phyloP scores from a whole-genome alignment of 2,888 invertebrate species.

The Heliconius ismenius region DNA sequence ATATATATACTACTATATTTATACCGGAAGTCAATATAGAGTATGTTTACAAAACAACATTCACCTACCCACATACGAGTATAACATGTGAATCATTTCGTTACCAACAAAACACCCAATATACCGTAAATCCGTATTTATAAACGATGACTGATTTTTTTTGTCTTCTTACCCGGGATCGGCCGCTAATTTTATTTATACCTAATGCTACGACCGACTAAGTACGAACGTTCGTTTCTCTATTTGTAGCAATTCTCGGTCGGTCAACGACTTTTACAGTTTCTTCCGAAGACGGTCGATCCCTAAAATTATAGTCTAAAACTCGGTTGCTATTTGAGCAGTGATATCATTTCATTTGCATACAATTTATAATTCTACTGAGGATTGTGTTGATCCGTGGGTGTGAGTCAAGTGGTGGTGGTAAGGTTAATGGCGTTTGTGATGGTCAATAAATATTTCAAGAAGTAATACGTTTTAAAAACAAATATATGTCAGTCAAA shows the following conservation, averaged over 20 bases:
- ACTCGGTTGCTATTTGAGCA: slow-evolving; percentile 46
- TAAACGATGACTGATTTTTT: slow-evolving; percentile 46
- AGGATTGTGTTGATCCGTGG: slow-evolving; percentile 29
- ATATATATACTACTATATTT: background rate
- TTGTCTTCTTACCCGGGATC: slow-evolving; percentile 47
- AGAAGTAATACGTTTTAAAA: background rate
- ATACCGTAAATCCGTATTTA: slow-evolving; percentile 47
- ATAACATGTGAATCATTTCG: slow-evolving; percentile 42
- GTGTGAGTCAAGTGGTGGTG: slow-evolving; percentile 14
- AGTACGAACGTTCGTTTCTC: slow-evolving; percentile 40
- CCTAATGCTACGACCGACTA: slow-evolving; percentile 44
- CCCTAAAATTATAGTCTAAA: slow-evolving; percentile 31
- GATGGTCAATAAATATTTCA: slow-evolving; percentile 19
- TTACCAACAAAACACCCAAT: slow-evolving; percentile 34
- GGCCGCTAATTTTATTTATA: slow-evolving; percentile 50
- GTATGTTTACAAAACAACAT: slow-evolving; percentile 39
- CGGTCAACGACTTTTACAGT: slow-evolving; percentile 45
- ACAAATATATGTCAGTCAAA: background rate
- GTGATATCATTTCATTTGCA: slow-evolving; percentile 74
- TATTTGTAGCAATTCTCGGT: slow-evolving; percentile 47
- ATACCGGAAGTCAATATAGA: slow-evolving; percentile 12
- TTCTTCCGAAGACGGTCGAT: slow-evolving; percentile 40
- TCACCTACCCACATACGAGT: background rate
- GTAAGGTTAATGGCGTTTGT: slow-evolving; percentile 21
- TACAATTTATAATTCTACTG: slow-evolving; percentile 56